Conservation (phyloP, 2,113 vertebrate genomes). For the Pachyramphus minor region DNA sequence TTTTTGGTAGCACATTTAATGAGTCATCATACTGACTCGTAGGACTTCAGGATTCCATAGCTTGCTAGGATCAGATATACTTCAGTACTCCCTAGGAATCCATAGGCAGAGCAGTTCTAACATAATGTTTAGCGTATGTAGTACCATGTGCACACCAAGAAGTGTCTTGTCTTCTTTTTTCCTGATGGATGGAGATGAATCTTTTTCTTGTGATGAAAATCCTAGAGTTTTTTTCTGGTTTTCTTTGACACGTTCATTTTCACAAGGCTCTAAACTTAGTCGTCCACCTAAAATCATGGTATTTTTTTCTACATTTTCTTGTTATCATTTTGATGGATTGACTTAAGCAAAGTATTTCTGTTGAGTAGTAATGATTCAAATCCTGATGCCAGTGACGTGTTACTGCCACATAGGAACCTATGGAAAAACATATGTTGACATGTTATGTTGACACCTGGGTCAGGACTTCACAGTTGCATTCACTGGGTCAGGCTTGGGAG, state of each 20-base stretch:
- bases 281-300: neutral
- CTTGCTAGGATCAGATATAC: slow-evolving; percentile 21
- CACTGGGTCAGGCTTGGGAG: neutral
- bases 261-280: slow-evolving; percentile 14
- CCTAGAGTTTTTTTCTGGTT: neutral
- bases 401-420: neutral
- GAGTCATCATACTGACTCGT: slow-evolving; percentile 50
- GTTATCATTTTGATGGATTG: neutral
- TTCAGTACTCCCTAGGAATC: neutral
- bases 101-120: neutral
- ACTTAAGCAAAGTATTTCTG: neutral
- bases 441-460: neutral
- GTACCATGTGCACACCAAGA: slow-evolving; percentile 15
- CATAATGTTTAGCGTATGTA: neutral
- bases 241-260: neutral
- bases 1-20: slow-evolving; percentile 62
- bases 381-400: neutral
- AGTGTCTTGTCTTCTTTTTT: slow-evolving; percentile 12
- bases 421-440: neutral
- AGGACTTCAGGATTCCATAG: slow-evolving; percentile 45
- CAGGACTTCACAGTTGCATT: neutral
- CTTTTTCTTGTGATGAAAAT: slow-evolving; percentile 13
- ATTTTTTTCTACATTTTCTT: neutral
- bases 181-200: neutral
- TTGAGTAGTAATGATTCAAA: neutral